Evolutionary conservation across 2,888 invertebrate genomes (phyloP), one percentile per base, ranked within the genome.

Genomic region (Cataglyphis rosenhaueri): DNA sequence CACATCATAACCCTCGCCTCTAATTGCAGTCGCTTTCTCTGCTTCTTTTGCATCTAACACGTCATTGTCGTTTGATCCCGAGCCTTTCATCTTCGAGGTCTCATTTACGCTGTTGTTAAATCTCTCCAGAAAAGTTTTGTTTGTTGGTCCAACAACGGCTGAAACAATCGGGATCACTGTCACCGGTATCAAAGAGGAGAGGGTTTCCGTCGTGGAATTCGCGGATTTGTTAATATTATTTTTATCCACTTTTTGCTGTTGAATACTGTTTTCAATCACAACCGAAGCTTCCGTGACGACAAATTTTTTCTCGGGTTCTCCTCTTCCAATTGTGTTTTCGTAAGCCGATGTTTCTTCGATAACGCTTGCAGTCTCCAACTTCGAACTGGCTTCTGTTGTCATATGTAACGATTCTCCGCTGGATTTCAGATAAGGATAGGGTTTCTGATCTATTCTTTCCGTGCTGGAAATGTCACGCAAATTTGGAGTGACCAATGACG

Each of bases 241-340:
- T 38, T 92, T 92, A 9, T 85, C 75, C 5, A 91, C 83, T 41
- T 92, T 92, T 4, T 92, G 85, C 61, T 91, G 92, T n/a, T 91
- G 91, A n/a, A 91, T 91, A 48, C 89, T 92, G 57, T 93, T 93
- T 57, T 93, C 92, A 21, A 92, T 83, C 18, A 92, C 87, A n/a
- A 90, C 89, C 3, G 92, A 92, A 1, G 93, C 84, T 75, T 93
- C 92, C 0, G 92, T 92, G 0, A 92, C 88, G 12, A 90, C 71
- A 10, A 88, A 85, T 61, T 92, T 91, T 52, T 89, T 89, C n/a
- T 90, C 90, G 0, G 87, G 83, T 4, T 90, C 81, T 0, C 82
- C 85, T 41, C 78, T 85, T 1, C 89, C 91, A 10, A 94, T 93
- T 3, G 92, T 92, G 71, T 94, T 94, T 65, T 93, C 93, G 10